Conservation (phyloP, 2,888 invertebrate species). For the Antheraea assamensis region DNA sequence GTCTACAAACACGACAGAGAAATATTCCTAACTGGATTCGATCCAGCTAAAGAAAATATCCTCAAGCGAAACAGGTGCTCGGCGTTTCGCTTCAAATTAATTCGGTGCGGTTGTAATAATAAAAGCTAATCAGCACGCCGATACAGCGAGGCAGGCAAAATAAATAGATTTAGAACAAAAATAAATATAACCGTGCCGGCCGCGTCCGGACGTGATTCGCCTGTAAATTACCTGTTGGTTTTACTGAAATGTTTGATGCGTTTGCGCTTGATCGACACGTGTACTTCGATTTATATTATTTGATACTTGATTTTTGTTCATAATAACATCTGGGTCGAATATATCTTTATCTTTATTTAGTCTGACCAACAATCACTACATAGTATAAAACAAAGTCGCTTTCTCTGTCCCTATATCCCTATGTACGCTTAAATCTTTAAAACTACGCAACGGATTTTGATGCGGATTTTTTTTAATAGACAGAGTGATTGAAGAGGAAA, state of each 20-base stretch:
- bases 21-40: neutral
- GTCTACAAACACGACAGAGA: neutral
- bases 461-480: too few species aligned
- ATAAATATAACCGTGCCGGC: slow-evolving; percentile 62
- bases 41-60: slow-evolving; percentile 3
- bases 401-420: too few species aligned
- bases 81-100: slow-evolving; percentile 32
- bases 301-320: slow-evolving; percentile 42
- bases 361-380: too few species aligned
- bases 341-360: too few species aligned
- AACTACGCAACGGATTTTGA: too few species aligned
- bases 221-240: slow-evolving; percentile 77
- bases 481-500: too few species aligned
- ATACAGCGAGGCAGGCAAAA: slow-evolving; percentile 49
- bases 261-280: slow-evolving; percentile 70
- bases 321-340: neutral
- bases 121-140: slow-evolving; percentile 66
- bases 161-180: slow-evolving; percentile 68
- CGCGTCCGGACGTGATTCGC: slow-evolving; percentile 45
- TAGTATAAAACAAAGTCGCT: too few species aligned
- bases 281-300: slow-evolving; percentile 30
- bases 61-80: slow-evolving; percentile 11
- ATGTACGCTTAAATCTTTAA: too few species aligned
- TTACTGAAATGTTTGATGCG: slow-evolving; percentile 75
- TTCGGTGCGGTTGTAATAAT: slow-evolving; percentile 47